A percentile compares a stretch with the other conserved stretches of the same genome.
These are phyloP conservation scores for Drosophila niveifrons DNA, from an alignment of 2,888 invertebrate genomes.

Conservation along the genomic window DNA sequence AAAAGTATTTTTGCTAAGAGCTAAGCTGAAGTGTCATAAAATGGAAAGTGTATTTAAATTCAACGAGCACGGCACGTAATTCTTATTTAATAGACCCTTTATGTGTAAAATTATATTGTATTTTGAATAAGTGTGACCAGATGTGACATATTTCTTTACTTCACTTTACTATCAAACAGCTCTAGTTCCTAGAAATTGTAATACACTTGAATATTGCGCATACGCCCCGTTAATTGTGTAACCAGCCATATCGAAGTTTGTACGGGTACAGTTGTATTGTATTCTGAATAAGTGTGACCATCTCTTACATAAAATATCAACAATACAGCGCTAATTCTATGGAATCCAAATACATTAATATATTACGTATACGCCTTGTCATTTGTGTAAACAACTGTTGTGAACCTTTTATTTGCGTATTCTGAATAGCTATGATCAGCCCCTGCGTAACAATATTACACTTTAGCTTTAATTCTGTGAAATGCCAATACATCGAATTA, in stretches of 20 bases:
- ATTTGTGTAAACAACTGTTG: neutral
- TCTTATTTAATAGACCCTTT: neutral
- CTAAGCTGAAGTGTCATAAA: neutral
- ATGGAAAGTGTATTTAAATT: slow-evolving; percentile 4
- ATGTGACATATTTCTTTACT: no score
- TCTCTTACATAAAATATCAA: no score
- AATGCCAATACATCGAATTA: neutral
- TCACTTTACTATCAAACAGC: no score
- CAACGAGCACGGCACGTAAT: neutral
- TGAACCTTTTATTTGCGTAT: no score
- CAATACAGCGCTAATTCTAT: neutral
- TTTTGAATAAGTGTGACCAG: no score
- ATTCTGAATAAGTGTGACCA: neutral
- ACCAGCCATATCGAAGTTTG: no score
- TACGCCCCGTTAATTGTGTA: no score
- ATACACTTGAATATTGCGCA: no score
- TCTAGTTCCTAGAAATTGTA: no score
- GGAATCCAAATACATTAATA: neutral
- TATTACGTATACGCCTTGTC: neutral
- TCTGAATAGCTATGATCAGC: neutral
- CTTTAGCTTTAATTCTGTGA: neutral
- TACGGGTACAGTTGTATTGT: neutral
- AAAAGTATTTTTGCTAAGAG: slow-evolving; percentile 4
- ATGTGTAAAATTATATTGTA: neutral
- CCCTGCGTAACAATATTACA: no score